Evolutionary conservation across 37 sponge, comb jelly and placozoan genomes (phyloP), one percentile per base, ranked within the genome.

Genomic region (Beroe forskalii): DNA sequence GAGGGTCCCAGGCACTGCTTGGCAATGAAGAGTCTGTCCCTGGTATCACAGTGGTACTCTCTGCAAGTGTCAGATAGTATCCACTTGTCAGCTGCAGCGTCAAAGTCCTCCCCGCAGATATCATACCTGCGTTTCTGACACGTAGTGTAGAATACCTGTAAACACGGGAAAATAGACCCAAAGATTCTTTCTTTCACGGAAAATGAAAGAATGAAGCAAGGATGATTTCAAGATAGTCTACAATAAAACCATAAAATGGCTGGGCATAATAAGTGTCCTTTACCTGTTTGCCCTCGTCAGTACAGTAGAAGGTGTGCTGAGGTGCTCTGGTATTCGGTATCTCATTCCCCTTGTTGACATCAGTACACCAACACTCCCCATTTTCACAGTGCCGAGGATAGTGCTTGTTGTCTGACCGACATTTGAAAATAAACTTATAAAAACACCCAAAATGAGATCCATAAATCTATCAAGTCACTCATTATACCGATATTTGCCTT

Each of bases 271-370:
- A n/a, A n/a, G n/a, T n/a, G n/a, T n/a, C n/a, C n/a, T n/a, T 17
- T 48, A 80, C 86, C 86, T 80, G 37, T n/a, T 80, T 37, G 20
- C 86, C 86, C 1, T 41, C 40, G 14, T 80, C 86, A 2, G 43
- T 80, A 43, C 86, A 80, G 55, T 44, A 38, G 55, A 80, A 80
- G 55, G 86, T 33, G 86, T 80, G 40, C 30, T 80, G 40, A 20
- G 24, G 30, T 23, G 38, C 55, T 25, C 55, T 41, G 30, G 86
- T 80, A 37, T n/a, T 30, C 4, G 37, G 40, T 42, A 80, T 41
- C 55, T 80, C 55, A 44, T 44, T 20, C n/a, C 86, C 86, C 44
- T 44, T 43, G 24, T 17, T 42, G 24, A 80, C 86, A 44, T 80
- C 55, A 2, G 23, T 80, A 44, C 86, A 80, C 86, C 86, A 80